Percentiles rank a stretch among this genome's conserved stretches.
Evolutionary conservation across 2,113 vertebrate genomes (phyloP).

Genomic region (Saccopteryx leptura): DNA sequence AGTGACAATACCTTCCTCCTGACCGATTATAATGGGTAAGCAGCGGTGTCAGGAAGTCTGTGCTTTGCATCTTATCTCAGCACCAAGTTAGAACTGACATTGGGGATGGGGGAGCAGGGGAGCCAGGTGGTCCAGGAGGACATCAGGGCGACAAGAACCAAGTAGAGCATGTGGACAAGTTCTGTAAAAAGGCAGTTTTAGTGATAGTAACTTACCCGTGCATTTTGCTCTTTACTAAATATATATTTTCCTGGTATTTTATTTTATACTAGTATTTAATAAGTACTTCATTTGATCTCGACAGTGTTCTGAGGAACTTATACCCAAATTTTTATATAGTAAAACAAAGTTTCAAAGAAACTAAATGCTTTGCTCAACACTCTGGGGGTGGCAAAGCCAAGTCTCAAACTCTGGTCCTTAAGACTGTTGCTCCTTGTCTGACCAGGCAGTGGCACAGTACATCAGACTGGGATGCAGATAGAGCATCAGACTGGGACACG

Average conservation of each 20-base stretch:
- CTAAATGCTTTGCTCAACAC: background rate
- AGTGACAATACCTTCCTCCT: conserved; percentile 98
- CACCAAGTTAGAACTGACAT: background rate
- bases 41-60: background rate
- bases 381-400: too few species aligned
- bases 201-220: background rate
- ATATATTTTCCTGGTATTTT: background rate
- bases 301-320: background rate
- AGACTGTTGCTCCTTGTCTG: background rate
- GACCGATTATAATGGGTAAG: conserved; percentile 99
- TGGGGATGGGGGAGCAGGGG: background rate
- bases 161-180: background rate
- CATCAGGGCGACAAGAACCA: background rate
- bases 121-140: background rate
- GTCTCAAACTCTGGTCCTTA: background rate
- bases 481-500: too few species aligned
- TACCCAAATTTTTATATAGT: background rate
- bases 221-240: background rate
- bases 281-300: conserved; percentile 18
- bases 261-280: background rate
- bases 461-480: too few species aligned
- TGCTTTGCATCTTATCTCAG: background rate
- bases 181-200: background rate
- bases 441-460: too few species aligned
- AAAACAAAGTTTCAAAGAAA: conserved; percentile 4